A percentile compares a stretch with the other conserved stretches of the same genome.
Conservation (phyloP, 2,113 vertebrate species). For the Meriones unguiculatus region DNA sequence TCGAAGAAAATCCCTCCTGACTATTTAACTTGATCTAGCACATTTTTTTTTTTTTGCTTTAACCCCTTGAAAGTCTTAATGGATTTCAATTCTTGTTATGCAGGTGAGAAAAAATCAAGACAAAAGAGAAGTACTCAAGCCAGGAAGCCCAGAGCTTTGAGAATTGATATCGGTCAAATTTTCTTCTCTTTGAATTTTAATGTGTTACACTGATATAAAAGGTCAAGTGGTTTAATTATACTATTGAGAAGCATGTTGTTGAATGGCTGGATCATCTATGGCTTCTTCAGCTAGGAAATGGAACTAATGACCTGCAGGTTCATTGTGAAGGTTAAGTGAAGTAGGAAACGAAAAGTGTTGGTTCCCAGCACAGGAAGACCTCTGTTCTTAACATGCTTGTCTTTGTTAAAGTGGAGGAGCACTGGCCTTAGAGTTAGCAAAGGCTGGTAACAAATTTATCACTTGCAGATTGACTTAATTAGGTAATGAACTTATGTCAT, state of each 20-base stretch:
- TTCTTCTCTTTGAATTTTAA: slow-evolving; percentile 32
- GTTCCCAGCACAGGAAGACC: not conserved
- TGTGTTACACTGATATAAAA: not conserved
- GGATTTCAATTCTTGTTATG: not conserved
- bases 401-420: not conserved
- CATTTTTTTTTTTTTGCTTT: not conserved
- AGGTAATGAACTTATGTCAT: slow-evolving; percentile 7
- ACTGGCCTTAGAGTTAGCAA: not conserved
- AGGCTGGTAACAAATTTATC: slow-evolving; percentile 9
- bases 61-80: not conserved
- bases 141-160: not conserved
- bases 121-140: not conserved
- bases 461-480: not conserved
- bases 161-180: not conserved
- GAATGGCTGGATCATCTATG: not conserved
- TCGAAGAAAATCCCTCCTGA: not conserved
- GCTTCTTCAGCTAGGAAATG: slow-evolving; percentile 15
- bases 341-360: not conserved
- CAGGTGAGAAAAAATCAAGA: not conserved
- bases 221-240: not conserved
- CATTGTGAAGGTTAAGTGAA: slow-evolving; percentile 22
- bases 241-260: not conserved
- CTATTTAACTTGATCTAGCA: not conserved
- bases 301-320: not conserved
- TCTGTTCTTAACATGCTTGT: not conserved